These are phyloP conservation scores for Drosophila kanekoi DNA, from an alignment of 2,888 invertebrate species.

Conservation along the genomic window DNA sequence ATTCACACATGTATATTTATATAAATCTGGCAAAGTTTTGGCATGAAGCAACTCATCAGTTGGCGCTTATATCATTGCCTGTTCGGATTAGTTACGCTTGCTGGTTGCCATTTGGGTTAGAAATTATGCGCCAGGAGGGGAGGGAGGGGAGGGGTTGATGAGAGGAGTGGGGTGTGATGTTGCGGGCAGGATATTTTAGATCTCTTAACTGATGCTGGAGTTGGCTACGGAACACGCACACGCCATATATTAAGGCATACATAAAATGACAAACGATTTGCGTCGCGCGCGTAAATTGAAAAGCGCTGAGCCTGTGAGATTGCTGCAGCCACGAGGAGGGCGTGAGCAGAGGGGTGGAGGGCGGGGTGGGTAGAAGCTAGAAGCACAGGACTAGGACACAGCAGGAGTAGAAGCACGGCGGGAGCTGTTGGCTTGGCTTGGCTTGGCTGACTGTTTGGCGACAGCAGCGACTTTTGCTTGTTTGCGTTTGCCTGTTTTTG, in stretches of 20 bases:
- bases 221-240: conserved; percentile 65
- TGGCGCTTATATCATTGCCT: conserved; percentile 71
- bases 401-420: background rate
- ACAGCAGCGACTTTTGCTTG: conserved; percentile 67
- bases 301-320: conserved; percentile 75
- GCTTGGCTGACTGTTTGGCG: conserved; percentile 34
- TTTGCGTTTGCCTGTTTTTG: conserved; percentile 62
- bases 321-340: conserved; percentile 40
- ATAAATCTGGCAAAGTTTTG: conserved; percentile 44
- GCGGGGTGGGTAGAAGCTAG: background rate
- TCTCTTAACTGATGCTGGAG: conserved; percentile 42
- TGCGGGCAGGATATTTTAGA: conserved; percentile 1
- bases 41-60: conserved; percentile 63
- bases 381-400: background rate
- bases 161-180: background rate
- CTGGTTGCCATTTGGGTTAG: conserved; percentile 55
- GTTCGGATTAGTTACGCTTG: conserved; percentile 70
- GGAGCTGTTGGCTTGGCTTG: conserved; percentile 13
- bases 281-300: conserved; percentile 74
- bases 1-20: conserved; percentile 9
- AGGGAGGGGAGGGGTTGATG: background rate
- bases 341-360: background rate
- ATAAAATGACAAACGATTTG: conserved; percentile 80
- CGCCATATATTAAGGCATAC: conserved; percentile 74
- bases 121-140: conserved; percentile 12